Percentiles rank a stretch among this genome's conserved stretches.
Evolutionary conservation across 1,140 invertebrate species (phyloP).

Genomic region (Polypedilum pembai): DNA sequence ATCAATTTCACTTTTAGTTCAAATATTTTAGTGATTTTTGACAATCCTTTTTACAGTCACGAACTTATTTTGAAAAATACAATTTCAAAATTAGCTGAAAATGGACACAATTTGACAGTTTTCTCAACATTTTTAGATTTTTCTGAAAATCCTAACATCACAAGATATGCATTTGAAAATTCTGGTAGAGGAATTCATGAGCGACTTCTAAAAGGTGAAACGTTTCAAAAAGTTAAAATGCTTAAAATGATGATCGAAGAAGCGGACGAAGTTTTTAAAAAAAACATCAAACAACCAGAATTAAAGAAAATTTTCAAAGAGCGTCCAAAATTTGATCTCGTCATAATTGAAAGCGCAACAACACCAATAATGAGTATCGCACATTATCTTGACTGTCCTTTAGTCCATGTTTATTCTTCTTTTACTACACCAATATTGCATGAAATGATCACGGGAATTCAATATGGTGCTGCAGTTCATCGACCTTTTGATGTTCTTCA

Average conservation of each 20-base stretch:
- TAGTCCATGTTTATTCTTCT: not conserved
- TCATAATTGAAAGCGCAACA: not conserved
- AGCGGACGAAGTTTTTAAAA: not conserved
- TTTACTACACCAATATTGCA: not conserved
- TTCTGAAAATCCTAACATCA: not conserved
- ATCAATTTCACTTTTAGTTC: too few species aligned
- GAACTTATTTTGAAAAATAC: not conserved
- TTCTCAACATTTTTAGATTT: not conserved
- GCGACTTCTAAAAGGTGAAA: not conserved
- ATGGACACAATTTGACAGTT: not conserved
- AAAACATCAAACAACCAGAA: not conserved
- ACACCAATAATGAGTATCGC: not conserved
- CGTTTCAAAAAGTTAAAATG: too few species aligned
- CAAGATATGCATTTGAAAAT: not conserved
- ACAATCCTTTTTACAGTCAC: not conserved
- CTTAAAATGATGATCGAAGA: not conserved
- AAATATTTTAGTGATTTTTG: not conserved
- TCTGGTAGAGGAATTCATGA: not conserved
- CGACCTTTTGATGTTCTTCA: not conserved
- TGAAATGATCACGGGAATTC: not conserved
- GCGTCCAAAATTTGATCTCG: not conserved
- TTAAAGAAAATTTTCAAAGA: not conserved
- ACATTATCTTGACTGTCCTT: not conserved
- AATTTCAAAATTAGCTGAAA: not conserved
- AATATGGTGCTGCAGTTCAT: not conserved